phyloP scores from a whole-genome alignment of 1,140 invertebrate species.

The Melitaea cinxia region DNA sequence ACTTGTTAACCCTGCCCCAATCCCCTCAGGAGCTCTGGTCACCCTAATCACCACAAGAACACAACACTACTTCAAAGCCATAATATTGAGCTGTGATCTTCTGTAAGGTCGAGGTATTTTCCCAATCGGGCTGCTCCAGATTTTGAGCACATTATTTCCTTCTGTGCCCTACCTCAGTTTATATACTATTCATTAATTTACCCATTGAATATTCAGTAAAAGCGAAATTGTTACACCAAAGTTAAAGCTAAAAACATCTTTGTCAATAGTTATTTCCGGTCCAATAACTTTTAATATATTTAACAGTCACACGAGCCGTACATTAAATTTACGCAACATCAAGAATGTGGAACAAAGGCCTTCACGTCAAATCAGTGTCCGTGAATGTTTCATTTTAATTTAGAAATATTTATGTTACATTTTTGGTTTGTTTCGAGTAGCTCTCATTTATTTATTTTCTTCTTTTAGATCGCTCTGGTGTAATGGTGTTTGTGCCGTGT shows the following conservation, averaged over 20 bases:
- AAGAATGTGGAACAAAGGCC: background rate
- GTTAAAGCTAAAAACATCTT: background rate
- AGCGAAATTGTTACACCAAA: background rate
- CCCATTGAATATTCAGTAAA: background rate
- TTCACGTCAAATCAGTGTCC: background rate
- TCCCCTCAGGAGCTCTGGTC: too few relatives aligned
- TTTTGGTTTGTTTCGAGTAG: background rate
- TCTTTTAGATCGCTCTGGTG: too few relatives aligned
- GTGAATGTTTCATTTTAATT: background rate
- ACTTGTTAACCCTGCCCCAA: too few relatives aligned
- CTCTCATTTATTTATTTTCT: background rate
- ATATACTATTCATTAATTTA: too few relatives aligned
- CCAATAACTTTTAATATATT: constrained; percentile 8
- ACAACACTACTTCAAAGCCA: too few relatives aligned
- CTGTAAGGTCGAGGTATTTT: too few relatives aligned
- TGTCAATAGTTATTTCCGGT: constrained; percentile 4
- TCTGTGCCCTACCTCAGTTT: too few relatives aligned
- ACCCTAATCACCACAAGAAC: too few relatives aligned
- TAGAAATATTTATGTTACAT: background rate
- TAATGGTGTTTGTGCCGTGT: too few relatives aligned
- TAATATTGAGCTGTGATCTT: too few relatives aligned
- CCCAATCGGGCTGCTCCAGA: too few relatives aligned
- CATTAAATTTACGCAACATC: background rate
- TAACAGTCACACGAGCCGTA: background rate
- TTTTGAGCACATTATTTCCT: too few relatives aligned